Conservation (phyloP, 2,113 vertebrate species). For the Pyrgilauda ruficollis region DNA sequence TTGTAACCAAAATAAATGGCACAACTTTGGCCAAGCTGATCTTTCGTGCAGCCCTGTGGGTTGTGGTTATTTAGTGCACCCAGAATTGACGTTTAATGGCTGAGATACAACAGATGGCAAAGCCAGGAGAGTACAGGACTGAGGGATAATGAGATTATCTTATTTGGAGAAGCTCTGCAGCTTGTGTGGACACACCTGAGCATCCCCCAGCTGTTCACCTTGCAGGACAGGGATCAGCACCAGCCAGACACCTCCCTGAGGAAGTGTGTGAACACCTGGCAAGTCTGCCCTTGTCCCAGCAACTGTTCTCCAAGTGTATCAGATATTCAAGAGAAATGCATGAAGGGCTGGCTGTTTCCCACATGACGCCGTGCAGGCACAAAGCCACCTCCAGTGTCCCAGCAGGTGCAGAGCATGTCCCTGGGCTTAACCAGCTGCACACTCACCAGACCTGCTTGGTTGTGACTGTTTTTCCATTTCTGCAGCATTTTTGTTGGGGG, state of each 20-base stretch:
- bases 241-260: background rate
- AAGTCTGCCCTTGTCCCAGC: background rate
- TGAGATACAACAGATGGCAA: background rate
- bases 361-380: accelerated
- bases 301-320: background rate
- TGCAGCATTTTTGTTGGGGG: background rate
- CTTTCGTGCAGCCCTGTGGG: background rate
- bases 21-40: background rate
- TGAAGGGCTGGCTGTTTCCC: background rate
- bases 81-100: background rate
- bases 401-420: background rate
- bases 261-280: background rate
- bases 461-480: background rate
- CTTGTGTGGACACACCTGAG: background rate
- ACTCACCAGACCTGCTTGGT: background rate
- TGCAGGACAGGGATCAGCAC: background rate
- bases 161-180: background rate
- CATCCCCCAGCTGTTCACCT: background rate
- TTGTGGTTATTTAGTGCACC: background rate
- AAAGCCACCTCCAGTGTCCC: background rate
- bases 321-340: background rate
- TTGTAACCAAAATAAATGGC: background rate
- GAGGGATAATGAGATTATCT: background rate
- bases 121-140: background rate
- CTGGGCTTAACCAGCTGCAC: background rate